Percentiles rank a stretch among this genome's conserved stretches.
Evolutionary conservation across 1,140 invertebrate genomes (phyloP).

Genomic region (Drosophila lacteicornis): DNA sequence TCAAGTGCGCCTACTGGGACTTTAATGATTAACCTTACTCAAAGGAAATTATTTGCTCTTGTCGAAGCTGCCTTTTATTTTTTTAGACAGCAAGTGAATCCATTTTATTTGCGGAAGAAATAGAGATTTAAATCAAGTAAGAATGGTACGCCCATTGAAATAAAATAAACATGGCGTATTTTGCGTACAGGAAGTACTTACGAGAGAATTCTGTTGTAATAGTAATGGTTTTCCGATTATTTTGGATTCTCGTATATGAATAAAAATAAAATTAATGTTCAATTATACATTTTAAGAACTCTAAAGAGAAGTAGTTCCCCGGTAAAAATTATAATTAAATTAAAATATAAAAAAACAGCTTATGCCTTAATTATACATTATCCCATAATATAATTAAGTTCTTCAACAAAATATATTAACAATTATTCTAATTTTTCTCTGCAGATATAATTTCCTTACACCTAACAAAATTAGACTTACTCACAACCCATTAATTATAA

Average conservation of each 20-base stretch:
- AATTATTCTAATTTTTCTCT: not conserved
- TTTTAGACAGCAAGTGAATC: not conserved
- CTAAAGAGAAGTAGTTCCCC: too few relatives aligned
- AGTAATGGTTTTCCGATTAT: too few relatives aligned
- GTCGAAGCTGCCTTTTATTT: not conserved
- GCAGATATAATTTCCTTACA: not conserved
- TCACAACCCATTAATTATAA: conserved; percentile 56
- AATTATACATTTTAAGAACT: too few relatives aligned
- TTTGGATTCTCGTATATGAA: too few relatives aligned
- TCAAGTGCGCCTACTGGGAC: not conserved
- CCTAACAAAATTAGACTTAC: not conserved
- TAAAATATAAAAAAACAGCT: too few relatives aligned
- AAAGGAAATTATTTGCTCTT: not conserved
- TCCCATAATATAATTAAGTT: not conserved
- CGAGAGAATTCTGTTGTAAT: not conserved
- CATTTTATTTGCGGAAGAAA: not conserved
- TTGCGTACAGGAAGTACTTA: not conserved
- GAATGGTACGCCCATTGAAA: not conserved
- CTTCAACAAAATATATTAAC: rapidly evolving
- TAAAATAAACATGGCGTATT: not conserved
- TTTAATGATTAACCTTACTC: conserved; percentile 3
- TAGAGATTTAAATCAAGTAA: not conserved
- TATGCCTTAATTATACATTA: too few relatives aligned
- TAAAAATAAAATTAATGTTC: too few relatives aligned
- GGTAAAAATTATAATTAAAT: too few relatives aligned